Percentiles rank a stretch among this genome's conserved stretches.
phyloP scores from a whole-genome alignment of 1,140 invertebrate species.

The Hestina assimilis region DNA sequence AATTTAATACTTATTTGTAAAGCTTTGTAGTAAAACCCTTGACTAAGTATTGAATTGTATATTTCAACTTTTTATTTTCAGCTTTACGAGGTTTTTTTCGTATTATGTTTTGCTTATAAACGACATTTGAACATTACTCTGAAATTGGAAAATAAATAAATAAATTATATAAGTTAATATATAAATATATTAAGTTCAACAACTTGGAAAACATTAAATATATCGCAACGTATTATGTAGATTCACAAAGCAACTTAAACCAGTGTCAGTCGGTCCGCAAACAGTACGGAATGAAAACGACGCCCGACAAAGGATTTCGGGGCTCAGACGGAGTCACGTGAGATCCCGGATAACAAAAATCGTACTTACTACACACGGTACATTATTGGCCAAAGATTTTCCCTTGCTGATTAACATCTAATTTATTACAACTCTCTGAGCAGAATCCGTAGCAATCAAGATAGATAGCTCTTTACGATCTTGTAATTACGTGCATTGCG shows the following conservation, averaged over 20 bases:
- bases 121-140: no score
- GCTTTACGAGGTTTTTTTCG: no score
- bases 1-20: no score
- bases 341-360: constrained; percentile 32
- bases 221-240: constrained; percentile 9
- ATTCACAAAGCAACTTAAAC: constrained; percentile 9
- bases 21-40: no score
- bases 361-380: constrained; percentile 30
- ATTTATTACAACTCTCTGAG: constrained; percentile 41
- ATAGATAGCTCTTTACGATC: constrained; percentile 36
- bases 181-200: no score
- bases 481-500: constrained; percentile 23
- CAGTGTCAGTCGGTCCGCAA: constrained; percentile 1
- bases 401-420: constrained; percentile 48
- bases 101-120: no score
- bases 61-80: no score
- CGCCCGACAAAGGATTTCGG: constrained; percentile 1
- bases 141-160: no score
- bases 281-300: constrained; percentile 10
- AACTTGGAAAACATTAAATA: neutral
- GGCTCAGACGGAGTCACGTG: constrained; percentile 24
- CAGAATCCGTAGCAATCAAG: constrained; percentile 38
- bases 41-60: no score
- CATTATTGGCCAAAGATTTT: constrained; percentile 41
- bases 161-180: no score